Evolutionary conservation across 1,140 invertebrate genomes (phyloP), one percentile per base, ranked within the genome.

Genomic region (Pachypeltis micranthus): DNA sequence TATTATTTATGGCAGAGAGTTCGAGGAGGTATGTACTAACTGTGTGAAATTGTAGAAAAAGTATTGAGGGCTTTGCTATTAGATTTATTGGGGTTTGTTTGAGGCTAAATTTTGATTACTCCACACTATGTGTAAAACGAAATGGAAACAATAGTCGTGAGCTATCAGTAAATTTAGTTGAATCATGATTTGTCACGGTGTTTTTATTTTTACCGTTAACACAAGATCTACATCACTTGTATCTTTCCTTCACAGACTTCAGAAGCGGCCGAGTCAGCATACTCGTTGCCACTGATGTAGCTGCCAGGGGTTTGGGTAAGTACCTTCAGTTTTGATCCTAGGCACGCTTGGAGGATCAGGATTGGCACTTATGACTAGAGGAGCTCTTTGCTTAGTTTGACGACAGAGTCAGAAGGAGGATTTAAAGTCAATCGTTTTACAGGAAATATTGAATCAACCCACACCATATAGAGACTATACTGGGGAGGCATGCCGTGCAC

Each of bases 271-370:
- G 86, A 74, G 86, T 86, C 57, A 90, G 87, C 62, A 96, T 99
- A 74, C 79, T 99, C 68, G 89, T 98, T 66, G 96, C 96, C 71
- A 99, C 96, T 66, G 96, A 99, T 80, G 95, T 99, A 73, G 96
- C 96, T 66, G 94, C 95, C 65, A 84, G 96, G 74, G 96, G 96
- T 73, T 81, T 98, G 78, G 96, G 96, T 99, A 65, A 67, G 67
- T 69, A 66, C 34, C n/a, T n/a, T n/a, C n/a, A n/a, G n/a, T n/a
- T n/a, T n/a, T n/a, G n/a, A n/a, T n/a, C n/a, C n/a, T n/a, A n/a
- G n/a, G n/a, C n/a, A n/a, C 16, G 7, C 31, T 39, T 39, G 7
- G 16, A 39, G 16, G 31, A 39, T 39, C 16, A 39, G 7, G 16
- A 10, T 7, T 10, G 31, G 7, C 7, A 39, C 7, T 10, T 39